A percentile compares a stretch with the other conserved stretches of the same genome.
These are phyloP conservation scores for Macropodus opercularis DNA, from an alignment of 2,797 vertebrate species.

Conservation along the genomic window DNA sequence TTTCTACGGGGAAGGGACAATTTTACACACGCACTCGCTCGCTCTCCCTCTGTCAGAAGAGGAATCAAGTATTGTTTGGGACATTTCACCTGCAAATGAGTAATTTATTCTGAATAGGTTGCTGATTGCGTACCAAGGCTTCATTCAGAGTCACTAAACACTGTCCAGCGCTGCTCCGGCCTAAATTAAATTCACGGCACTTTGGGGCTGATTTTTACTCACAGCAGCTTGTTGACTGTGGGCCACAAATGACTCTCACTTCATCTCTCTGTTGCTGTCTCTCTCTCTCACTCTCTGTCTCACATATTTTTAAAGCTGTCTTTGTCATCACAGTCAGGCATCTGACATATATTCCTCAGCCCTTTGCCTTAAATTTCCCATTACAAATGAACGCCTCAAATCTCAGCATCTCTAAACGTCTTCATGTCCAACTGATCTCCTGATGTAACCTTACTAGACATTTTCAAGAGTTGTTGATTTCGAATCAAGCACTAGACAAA, in stretches of 20 bases:
- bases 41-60: neutral
- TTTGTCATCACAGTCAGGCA: neutral
- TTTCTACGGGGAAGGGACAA: neutral
- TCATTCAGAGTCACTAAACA: constrained; percentile 3
- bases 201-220: constrained; percentile 19
- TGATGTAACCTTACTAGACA: neutral
- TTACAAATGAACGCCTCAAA: too few relatives aligned
- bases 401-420: too few relatives aligned
- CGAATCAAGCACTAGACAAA: constrained; percentile 18
- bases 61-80: constrained; percentile 5
- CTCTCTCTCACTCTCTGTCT: neutral
- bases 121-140: constrained; percentile 2
- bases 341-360: too few relatives aligned
- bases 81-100: neutral
- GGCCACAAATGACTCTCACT: neutral
- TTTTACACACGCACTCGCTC: neutral
- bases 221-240: constrained; percentile 11
- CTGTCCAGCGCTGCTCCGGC: neutral
- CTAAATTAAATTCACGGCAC: constrained; percentile 8
- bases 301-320: neutral
- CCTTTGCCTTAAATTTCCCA: too few relatives aligned
- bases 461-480: constrained; percentile 6
- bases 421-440: neutral
- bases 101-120: constrained; percentile 18
- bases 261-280: neutral